Evolutionary conservation across 2,888 invertebrate species (phyloP), one percentile per base, ranked within the genome.

Genomic region (Cremastobaeus sp.): DNA sequence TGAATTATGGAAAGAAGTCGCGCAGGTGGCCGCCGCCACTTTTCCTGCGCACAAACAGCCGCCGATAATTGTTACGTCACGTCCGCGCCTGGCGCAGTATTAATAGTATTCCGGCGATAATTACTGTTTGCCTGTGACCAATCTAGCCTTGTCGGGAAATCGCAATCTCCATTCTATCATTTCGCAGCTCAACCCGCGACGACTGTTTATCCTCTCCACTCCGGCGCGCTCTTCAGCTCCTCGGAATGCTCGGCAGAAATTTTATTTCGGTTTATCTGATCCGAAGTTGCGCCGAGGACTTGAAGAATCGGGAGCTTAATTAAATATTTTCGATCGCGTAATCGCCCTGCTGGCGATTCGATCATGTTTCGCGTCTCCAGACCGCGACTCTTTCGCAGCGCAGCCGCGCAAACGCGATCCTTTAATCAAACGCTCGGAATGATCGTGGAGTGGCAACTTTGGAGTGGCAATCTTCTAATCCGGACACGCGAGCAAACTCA

Each of bases 101-200:
- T 72, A 60, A 72, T 72, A 72, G 72, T 25, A 39, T 28, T 55
- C 32, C 54, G 52, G 47, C 34, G 17, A 48, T 72, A 72, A 72
- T 65, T 66, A 41, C 64, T 71, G 59, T 71, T 71, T 71, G 54
- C 52, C 32, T 50, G 17, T 57, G 35, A 34, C 34, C 28, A 71
- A 71, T 71, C 8, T 52, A 59, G 39, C 71, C 71, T 71, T 71
- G 70, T 15, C 9, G 9, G 15, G 12, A 11, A 54, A 35, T 59
- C 9, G 25, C 15, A 54, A 55, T 62, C 57, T 62, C 35, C 41
- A 35, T 21, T 37, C 30, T 60, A 62, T 48, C 41, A 45, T 54
- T 60, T 54, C 60, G 45, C 9, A 59, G 59, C 47, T 69, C 32
- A 66, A 66, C 50, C 41, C 21, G 21, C 25, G 12, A 43, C 66